phyloP scores from a whole-genome alignment of 2,797 vertebrate genomes.

The Lemur catta region DNA sequence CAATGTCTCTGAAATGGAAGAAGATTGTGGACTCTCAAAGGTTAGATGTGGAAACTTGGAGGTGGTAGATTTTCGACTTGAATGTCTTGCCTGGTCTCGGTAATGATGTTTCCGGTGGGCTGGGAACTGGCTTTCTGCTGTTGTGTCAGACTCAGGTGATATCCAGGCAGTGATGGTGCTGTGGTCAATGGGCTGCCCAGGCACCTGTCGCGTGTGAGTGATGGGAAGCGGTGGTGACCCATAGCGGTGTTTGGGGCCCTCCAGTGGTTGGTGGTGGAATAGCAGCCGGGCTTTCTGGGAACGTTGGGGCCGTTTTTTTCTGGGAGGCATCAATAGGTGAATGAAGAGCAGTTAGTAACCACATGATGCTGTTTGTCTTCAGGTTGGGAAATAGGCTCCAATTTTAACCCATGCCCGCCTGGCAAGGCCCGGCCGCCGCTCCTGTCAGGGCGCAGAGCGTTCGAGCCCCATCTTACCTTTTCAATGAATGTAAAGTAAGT shows the following conservation, averaged over 20 bases:
- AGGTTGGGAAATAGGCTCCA: neutral
- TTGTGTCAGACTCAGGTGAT: conserved; percentile 88
- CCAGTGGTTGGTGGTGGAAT: conserved; percentile 87
- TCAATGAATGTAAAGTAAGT: too few relatives aligned
- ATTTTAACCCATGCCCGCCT: neutral
- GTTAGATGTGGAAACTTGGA: conserved; percentile 87
- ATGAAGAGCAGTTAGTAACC: conserved; percentile 69
- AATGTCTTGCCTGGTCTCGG: conserved; percentile 61
- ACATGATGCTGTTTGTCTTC: conserved; percentile 79
- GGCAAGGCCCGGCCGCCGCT: neutral
- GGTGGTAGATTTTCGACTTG: conserved; percentile 74
- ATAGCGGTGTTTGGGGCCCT: conserved; percentile 84
- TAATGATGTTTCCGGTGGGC: conserved; percentile 66
- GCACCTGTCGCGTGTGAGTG: conserved; percentile 84
- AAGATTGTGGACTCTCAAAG: conserved; percentile 80
- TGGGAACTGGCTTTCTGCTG: conserved; percentile 53
- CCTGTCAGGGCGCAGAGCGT: neutral
- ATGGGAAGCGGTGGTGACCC: conserved; percentile 79
- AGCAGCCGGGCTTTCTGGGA: conserved; percentile 85
- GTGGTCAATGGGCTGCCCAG: conserved; percentile 80
- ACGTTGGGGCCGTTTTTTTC: conserved; percentile 79
- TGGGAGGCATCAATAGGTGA: conserved; percentile 90
- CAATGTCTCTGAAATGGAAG: neutral
- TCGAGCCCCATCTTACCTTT: neutral
- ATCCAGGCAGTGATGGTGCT: conserved; percentile 86